Conservation (phyloP, 2,797 vertebrate genomes). For the Mus caroli region DNA sequence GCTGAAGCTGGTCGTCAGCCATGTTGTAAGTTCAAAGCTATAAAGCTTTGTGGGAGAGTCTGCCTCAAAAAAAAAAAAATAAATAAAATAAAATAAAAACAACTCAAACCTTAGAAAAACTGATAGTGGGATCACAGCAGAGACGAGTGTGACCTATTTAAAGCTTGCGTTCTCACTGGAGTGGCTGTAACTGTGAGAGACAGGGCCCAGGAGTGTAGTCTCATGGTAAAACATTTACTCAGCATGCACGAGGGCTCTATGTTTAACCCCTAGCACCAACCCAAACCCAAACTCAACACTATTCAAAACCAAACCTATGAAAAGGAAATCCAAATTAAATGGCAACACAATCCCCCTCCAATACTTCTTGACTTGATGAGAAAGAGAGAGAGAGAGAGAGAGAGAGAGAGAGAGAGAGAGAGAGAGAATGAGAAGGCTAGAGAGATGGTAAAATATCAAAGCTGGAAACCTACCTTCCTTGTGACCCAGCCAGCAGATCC, state of each 20-base stretch:
- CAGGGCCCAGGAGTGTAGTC: too few species aligned
- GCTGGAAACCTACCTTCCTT: neutral
- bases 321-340: neutral
- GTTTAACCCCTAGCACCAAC: neutral
- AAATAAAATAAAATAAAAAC: neutral
- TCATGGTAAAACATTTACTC: neutral
- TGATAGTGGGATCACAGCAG: neutral
- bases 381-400: neutral
- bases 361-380: neutral
- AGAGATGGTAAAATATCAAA: neutral
- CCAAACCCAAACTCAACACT: neutral
- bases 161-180: neutral
- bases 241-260: neutral
- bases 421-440: neutral
- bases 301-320: neutral
- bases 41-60: neutral
- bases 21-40: neutral
- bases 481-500: neutral
- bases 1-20: neutral
- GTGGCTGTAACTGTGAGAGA: neutral
- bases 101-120: neutral
- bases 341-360: fast-evolving
- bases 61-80: neutral
- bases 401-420: neutral
- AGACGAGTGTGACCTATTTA: neutral